These are phyloP conservation scores for Drosophila kanapiae DNA, from an alignment of 1,140 invertebrate species.

Conservation along the genomic window DNA sequence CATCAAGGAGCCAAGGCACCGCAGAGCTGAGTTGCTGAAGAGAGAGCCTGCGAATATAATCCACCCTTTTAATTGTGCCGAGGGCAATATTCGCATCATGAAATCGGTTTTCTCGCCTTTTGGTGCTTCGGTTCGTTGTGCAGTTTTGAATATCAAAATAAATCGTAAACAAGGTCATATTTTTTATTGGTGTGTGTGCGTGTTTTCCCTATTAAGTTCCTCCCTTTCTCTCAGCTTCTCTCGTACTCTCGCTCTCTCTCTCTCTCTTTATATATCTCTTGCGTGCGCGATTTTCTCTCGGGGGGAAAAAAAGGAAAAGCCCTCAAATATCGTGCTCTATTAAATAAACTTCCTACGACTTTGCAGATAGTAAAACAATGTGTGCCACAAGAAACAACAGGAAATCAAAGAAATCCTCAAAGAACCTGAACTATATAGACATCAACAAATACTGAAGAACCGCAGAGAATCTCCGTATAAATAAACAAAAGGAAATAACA, in stretches of 20 bases:
- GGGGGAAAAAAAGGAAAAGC: constrained; percentile 45
- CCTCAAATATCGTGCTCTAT: constrained; percentile 34
- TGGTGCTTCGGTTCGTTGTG: constrained; percentile 43
- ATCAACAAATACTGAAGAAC: constrained; percentile 40
- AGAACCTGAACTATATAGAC: constrained; percentile 79
- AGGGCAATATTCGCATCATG: constrained; percentile 57
- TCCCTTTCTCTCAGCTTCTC: constrained; percentile 36
- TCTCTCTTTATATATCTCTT: constrained; percentile 11
- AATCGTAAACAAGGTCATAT: constrained; percentile 83
- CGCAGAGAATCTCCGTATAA: constrained; percentile 18
- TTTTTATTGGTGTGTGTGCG: constrained; percentile 58
- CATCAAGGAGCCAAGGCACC: constrained; percentile 5
- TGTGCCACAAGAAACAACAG: constrained; percentile 76
- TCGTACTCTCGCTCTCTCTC: constrained; percentile 29
- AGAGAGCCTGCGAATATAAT: constrained; percentile 32
- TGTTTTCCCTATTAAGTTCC: constrained; percentile 17
- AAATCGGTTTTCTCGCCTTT: constrained; percentile 40
- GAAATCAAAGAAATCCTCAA: constrained; percentile 79
- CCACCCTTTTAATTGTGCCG: constrained; percentile 46
- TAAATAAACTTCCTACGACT: constrained; percentile 52
- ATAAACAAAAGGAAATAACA: constrained; percentile 19
- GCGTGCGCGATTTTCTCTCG: constrained; percentile 43
- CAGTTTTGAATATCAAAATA: constrained; percentile 84
- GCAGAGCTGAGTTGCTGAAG: constrained; percentile 12
- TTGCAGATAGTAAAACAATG: constrained; percentile 78